A percentile compares a stretch with the other conserved stretches of the same genome.
These are phyloP conservation scores for Megathymus violae DNA, from an alignment of 1,140 invertebrate species.

Conservation along the genomic window DNA sequence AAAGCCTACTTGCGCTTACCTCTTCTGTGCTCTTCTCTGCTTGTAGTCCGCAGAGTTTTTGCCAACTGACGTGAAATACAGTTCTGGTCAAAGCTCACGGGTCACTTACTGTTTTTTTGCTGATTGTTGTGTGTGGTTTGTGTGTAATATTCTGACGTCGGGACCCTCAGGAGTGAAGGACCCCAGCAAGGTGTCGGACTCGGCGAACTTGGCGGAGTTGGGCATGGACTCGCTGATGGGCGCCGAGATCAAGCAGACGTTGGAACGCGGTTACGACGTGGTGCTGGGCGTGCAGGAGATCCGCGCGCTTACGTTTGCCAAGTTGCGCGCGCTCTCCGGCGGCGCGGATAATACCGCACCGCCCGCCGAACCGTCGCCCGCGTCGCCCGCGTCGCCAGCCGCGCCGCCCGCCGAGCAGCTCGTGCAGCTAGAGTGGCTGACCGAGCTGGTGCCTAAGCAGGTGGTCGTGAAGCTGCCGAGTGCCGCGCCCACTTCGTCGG, in stretches of 20 bases:
- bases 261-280: conserved; percentile 96
- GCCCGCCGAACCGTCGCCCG: conserved; percentile 46
- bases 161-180: conserved; percentile 93
- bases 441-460: no score
- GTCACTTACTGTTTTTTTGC: no score
- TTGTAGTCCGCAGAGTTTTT: no score
- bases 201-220: conserved; percentile 93
- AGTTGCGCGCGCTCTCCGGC: conserved; percentile 87
- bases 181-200: conserved; percentile 88
- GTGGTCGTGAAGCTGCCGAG: no score
- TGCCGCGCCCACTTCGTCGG: no score
- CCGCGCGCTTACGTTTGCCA: conserved; percentile 90
- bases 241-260: conserved; percentile 98
- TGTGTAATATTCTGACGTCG: no score
- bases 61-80: no score
- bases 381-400: conserved; percentile 34
- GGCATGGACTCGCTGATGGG: conserved; percentile 99
- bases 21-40: no score
- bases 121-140: no score
- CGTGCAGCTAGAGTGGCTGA: no score
- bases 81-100: no score
- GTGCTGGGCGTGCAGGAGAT: conserved; percentile 96
- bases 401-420: conserved; percentile 43
- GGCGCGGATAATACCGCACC: conserved; percentile 53
- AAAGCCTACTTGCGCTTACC: no score